Evolutionary conservation across 2,113 vertebrate genomes (phyloP).

Genomic region (Tamias sibiricus): DNA sequence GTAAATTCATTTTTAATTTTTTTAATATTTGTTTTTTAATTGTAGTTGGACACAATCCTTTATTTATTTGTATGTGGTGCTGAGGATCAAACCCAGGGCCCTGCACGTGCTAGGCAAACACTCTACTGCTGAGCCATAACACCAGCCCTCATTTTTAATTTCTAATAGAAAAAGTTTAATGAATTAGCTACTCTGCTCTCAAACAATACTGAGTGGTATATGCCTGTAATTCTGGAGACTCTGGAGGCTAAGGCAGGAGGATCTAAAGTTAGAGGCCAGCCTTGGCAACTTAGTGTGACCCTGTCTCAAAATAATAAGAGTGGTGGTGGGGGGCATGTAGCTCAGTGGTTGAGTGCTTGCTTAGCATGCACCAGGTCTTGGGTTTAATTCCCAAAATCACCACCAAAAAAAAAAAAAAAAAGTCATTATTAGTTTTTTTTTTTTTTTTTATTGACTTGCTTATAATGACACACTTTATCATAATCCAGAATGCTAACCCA

Average conservation of each 20-base stretch:
- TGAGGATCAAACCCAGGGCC: no score
- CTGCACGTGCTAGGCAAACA: no score
- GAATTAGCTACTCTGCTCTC: conserved; percentile 30
- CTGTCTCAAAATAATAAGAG: background rate
- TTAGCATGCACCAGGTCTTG: background rate
- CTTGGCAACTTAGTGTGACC: background rate
- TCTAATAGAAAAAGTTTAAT: conserved; percentile 1
- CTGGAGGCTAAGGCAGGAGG: background rate
- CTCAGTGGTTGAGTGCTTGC: background rate
- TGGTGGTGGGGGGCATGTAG: background rate
- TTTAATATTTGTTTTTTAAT: no score
- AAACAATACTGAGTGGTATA: background rate
- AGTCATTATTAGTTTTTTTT: background rate
- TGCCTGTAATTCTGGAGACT: background rate
- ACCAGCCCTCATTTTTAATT: conserved; percentile 46
- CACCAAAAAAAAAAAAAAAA: background rate
- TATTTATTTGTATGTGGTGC: no score
- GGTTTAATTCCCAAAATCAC: background rate
- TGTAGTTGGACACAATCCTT: no score
- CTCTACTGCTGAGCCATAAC: no score
- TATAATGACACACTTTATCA: background rate
- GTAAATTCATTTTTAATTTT: conserved; percentile 34
- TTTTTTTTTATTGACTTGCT: conserved; percentile 31
- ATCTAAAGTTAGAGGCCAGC: background rate
- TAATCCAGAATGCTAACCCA: conserved; percentile 40